Conservation (phyloP, 2,113 vertebrate species). For the Echinops telfairi region DNA sequence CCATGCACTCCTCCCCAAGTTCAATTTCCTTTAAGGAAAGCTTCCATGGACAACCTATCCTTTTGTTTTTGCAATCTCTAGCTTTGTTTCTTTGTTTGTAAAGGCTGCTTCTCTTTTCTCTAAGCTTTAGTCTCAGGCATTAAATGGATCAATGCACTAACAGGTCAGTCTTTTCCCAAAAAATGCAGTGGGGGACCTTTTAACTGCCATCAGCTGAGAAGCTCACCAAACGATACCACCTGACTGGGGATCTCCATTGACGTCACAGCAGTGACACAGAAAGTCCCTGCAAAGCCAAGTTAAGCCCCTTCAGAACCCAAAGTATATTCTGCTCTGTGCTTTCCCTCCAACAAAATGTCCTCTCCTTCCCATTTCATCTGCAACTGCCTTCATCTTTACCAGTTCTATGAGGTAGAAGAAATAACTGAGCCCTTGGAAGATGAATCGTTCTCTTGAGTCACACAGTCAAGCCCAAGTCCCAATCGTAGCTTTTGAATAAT, state of each 20-base stretch:
- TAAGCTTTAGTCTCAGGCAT: not conserved
- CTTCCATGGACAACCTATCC: no score
- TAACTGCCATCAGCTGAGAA: not conserved
- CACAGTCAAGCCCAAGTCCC: no score
- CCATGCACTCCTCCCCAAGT: not conserved
- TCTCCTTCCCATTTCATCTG: no score
- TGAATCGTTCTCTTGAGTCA: no score
- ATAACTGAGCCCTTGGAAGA: no score
- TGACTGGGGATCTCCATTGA: not conserved
- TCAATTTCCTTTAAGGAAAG: not conserved
- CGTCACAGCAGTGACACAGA: accelerated
- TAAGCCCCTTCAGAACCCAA: not conserved
- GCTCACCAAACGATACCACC: not conserved
- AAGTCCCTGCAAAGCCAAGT: not conserved
- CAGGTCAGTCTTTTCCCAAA: not conserved
- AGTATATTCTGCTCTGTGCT: not conserved
- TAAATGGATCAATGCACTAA: not conserved
- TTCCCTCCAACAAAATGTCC: not conserved
- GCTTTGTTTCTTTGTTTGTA: not conserved
- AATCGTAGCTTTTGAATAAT: no score
- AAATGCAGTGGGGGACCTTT: not conserved
- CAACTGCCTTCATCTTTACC: no score
- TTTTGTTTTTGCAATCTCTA: not conserved
- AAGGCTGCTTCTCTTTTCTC: not conserved
- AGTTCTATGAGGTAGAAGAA: no score